Conservation (phyloP, 1,140 invertebrate species). For the Dendrolimus kikuchii region DNA sequence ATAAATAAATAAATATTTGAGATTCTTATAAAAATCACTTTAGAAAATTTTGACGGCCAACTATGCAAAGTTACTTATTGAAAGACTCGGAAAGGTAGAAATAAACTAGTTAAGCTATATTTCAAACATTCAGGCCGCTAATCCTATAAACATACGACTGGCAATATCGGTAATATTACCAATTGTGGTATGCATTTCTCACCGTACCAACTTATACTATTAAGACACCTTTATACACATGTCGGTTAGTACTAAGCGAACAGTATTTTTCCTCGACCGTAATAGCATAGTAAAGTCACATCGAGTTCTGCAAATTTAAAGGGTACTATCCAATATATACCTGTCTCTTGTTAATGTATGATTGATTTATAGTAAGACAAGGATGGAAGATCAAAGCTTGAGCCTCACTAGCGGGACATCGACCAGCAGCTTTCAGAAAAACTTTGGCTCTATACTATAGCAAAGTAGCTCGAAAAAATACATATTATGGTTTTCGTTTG, state of each 20-base stretch:
- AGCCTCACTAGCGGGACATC: constrained; percentile 67
- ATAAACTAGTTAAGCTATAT: constrained; percentile 30
- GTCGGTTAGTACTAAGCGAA: constrained; percentile 49
- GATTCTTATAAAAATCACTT: too few species aligned
- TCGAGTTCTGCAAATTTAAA: constrained; percentile 60
- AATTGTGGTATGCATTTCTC: constrained; percentile 25
- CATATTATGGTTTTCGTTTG: background rate
- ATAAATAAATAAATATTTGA: too few species aligned
- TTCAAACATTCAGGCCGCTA: constrained; percentile 31
- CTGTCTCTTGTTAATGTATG: constrained; percentile 38
- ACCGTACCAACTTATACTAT: constrained; percentile 19
- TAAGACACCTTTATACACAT: constrained; percentile 35
- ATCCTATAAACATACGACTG: constrained; percentile 30
- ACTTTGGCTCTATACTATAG: constrained; percentile 33
- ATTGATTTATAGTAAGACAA: constrained; percentile 25
- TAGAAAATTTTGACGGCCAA: too few species aligned
- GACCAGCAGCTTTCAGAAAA: constrained; percentile 71
- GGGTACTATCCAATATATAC: constrained; percentile 20
- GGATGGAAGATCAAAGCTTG: constrained; percentile 39
- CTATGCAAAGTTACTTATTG: too few species aligned
- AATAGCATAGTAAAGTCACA: constrained; percentile 58
- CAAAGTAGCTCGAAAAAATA: constrained; percentile 41
- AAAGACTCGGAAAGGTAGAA: constrained; percentile 8
- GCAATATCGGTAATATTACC: constrained; percentile 32
- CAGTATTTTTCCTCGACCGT: constrained; percentile 56